Percentiles rank a stretch among this genome's conserved stretches.
Evolutionary conservation across 1,140 invertebrate species (phyloP).

Genomic region (Oryctes rhinoceros): DNA sequence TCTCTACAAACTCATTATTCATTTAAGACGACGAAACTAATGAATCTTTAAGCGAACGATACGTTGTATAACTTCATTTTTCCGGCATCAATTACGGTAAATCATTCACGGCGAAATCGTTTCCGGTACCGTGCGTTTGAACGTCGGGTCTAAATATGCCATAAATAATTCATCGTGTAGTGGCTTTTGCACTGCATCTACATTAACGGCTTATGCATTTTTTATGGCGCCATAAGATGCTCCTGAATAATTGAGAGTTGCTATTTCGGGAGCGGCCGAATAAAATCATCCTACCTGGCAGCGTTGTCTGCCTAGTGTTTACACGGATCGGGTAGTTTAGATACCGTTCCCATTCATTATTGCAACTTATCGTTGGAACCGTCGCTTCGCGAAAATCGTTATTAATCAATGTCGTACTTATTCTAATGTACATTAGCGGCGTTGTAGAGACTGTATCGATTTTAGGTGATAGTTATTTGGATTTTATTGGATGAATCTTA

Average conservation of each 20-base stretch:
- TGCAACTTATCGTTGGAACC: too few species aligned
- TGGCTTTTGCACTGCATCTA: conserved; percentile 3
- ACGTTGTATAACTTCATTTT: not conserved
- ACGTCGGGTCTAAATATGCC: not conserved
- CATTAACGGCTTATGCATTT: conserved; percentile 19
- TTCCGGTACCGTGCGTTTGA: not conserved
- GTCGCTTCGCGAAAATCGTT: too few species aligned
- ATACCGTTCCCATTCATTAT: too few species aligned
- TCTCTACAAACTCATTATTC: not conserved
- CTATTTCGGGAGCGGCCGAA: not conserved
- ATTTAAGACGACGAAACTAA: not conserved
- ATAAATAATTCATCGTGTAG: not conserved
- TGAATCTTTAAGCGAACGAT: not conserved
- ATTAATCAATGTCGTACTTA: too few species aligned
- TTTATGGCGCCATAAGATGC: not conserved
- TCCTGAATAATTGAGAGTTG: not conserved
- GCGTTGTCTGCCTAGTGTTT: too few species aligned
- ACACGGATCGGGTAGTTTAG: too few species aligned
- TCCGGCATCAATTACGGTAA: not conserved
- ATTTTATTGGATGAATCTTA: too few species aligned
- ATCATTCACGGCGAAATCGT: not conserved
- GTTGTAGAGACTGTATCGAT: too few species aligned
- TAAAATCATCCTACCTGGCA: too few species aligned
- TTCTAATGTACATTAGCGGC: too few species aligned
- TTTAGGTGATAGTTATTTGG: too few species aligned